These are phyloP conservation scores for Dione juno DNA, from an alignment of 2,888 invertebrate genomes.

Conservation along the genomic window DNA sequence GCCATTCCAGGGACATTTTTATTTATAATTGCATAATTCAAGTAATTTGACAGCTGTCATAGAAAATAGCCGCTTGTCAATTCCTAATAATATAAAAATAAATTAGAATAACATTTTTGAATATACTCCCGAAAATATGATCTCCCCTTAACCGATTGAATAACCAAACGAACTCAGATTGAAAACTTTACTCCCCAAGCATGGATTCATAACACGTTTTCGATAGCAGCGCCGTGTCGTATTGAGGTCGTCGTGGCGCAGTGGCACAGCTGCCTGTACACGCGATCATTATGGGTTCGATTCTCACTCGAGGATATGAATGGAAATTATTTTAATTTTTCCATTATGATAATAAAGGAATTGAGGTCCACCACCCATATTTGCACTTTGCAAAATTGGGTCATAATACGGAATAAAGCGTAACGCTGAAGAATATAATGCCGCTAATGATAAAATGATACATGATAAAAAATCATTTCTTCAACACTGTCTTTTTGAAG, in stretches of 20 bases:
- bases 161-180: conserved; percentile 40
- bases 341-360: neutral
- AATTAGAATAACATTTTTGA: neutral
- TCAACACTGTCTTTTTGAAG: too few relatives aligned
- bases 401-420: too few relatives aligned
- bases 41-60: too few relatives aligned
- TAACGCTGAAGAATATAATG: too few relatives aligned
- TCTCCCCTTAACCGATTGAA: conserved; percentile 22
- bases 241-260: neutral
- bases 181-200: conserved; percentile 39
- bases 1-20: too few relatives aligned
- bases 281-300: neutral
- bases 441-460: too few relatives aligned
- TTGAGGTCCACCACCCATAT: neutral
- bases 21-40: too few relatives aligned
- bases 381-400: too few relatives aligned
- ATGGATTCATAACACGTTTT: conserved; percentile 33
- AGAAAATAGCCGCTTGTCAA: too few relatives aligned
- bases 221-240: neutral
- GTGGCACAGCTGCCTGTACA: neutral
- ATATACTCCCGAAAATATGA: conserved; percentile 16
- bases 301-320: neutral
- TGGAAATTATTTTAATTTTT: neutral
- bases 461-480: too few relatives aligned
- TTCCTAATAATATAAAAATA: neutral